Base-by-base conservation (phyloP, 2,113 vertebrate genomes). In the Leptodactylus fuscus region DNA sequence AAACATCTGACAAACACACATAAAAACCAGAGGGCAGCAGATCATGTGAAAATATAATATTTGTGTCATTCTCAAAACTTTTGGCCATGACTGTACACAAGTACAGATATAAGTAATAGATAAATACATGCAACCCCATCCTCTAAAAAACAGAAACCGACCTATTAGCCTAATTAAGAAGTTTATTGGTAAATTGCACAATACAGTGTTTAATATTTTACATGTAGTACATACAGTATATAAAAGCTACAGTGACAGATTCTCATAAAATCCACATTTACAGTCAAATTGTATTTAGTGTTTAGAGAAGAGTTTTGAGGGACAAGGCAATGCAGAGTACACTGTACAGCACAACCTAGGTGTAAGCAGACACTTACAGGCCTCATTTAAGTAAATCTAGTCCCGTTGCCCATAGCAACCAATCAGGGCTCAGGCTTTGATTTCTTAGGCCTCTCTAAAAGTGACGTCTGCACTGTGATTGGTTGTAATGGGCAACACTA, bases 151-250 rank as follows among this genome's bases (percentile, higher is more conserved):
- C 0, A 65, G 16, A 15, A 16, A 32, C 3, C 12, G 15, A 76
- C 16, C 20, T 18, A 48, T 48, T 15, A 12, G 16, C 53, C 27
- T 58, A 38, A 34, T 82, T 58, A 82, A 27, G 22, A 34, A 73
- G 67, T 82, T 82, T 82, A 82, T 73, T 82, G 46, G 70, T 73
- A 82, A 51, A 73, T 73, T 55, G 27, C 46, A 82, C 81, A 82
- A n/a, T 82, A 73, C 48, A 82, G 67, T 55, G 10, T 71, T 73
- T 5, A 82, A 82, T 53, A 82, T 38, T 70, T 73, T 71, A 82
- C 62, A 82, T n/a, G 48, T 82, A 82, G 12, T 82, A 71, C 6
- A 41, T 82, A 71, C n/a, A 16, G 38, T 36, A 71, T 38, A 82
- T 32, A 15, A 13, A 9, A 44, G 20, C 71, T 16, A 34, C 32